Evolutionary conservation across 2,888 invertebrate species (phyloP).

Genomic region (Pyrrhia umbra): DNA sequence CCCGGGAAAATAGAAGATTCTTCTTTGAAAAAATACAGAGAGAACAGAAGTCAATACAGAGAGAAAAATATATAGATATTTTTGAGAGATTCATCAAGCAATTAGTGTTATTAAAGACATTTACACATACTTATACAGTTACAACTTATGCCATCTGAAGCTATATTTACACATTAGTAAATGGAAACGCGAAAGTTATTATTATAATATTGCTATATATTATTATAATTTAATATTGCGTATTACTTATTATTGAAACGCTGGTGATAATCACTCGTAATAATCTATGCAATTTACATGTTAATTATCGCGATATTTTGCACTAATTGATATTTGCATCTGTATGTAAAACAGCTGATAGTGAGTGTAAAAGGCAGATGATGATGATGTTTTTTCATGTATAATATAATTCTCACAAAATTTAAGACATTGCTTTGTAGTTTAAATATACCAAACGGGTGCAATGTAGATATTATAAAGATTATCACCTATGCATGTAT

Average conservation of each 20-base stretch:
- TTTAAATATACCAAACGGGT: too few species aligned
- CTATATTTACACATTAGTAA: slow-evolving; percentile 23
- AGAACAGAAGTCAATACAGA: too few species aligned
- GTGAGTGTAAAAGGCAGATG: too few species aligned
- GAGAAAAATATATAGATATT: not conserved
- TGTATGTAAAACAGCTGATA: too few species aligned
- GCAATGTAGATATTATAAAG: too few species aligned
- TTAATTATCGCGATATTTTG: slow-evolving; percentile 5
- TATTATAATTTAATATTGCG: too few species aligned
- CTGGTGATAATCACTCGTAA: slow-evolving; percentile 3
- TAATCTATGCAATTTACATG: slow-evolving; percentile 6
- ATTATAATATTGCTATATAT: too few species aligned
- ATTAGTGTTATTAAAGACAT: not conserved
- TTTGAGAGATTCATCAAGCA: slow-evolving; percentile 19
- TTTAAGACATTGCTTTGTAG: too few species aligned
- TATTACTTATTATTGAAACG: not conserved
- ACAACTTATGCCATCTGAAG: not conserved
- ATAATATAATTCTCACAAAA: too few species aligned
- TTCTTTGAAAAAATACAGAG: not conserved
- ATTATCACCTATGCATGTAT: too few species aligned
- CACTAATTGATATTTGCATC: too few species aligned
- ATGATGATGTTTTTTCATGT: too few species aligned
- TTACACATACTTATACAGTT: not conserved
- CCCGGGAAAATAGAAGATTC: not conserved
- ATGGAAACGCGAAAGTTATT: slow-evolving; percentile 14